phyloP scores from a whole-genome alignment of 2,113 vertebrate species.

The Alethe castanea region DNA sequence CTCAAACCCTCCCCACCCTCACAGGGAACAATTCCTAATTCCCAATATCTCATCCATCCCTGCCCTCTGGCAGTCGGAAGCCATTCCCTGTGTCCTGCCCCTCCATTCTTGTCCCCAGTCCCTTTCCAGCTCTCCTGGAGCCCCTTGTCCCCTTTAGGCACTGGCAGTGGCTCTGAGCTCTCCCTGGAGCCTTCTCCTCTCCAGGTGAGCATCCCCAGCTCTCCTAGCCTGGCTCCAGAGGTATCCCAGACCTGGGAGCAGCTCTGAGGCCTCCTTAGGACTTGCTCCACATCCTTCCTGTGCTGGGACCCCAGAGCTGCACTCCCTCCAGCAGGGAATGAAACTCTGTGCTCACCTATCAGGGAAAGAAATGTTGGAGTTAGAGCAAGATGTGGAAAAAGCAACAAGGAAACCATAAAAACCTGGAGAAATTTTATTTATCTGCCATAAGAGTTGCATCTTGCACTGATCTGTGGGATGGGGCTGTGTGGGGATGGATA shows the following conservation, averaged over 20 bases:
- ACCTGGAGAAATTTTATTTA: background rate
- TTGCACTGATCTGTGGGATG: background rate
- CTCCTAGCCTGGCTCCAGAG: background rate
- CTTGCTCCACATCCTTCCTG: background rate
- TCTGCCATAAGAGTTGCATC: fast-evolving
- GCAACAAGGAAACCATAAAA: background rate
- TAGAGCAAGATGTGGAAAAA: background rate
- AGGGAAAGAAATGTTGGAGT: background rate
- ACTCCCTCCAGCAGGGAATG: background rate
- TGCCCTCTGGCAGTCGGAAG: background rate
- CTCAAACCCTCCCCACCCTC: background rate
- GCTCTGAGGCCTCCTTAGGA: background rate
- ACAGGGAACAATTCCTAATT: background rate
- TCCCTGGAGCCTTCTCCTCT: background rate
- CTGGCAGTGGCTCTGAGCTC: background rate
- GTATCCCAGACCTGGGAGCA: background rate
- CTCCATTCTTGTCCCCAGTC: background rate
- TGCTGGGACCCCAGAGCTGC: background rate
- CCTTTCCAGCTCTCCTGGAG: background rate
- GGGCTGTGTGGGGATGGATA: background rate
- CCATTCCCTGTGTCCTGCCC: background rate
- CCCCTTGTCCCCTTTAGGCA: background rate
- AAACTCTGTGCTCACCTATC: background rate
- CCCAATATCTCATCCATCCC: background rate
- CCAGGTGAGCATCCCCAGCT: background rate